Conservation (phyloP, 1,140 invertebrate genomes). For the Trissolcus basalis region DNA sequence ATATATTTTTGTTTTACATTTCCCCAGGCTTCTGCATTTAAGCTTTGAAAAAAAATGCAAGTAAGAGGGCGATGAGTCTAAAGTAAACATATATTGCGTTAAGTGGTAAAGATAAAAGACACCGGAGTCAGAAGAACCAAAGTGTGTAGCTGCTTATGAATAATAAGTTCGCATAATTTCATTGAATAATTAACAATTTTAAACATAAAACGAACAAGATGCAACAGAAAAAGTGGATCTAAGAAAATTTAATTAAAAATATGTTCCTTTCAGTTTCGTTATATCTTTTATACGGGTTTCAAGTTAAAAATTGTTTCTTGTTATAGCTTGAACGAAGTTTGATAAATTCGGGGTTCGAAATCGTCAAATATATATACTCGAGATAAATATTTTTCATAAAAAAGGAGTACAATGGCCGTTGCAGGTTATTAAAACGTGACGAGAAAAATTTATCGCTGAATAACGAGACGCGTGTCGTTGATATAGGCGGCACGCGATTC, state of each 20-base stretch:
- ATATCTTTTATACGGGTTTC: no score
- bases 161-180: not conserved
- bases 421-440: slow-evolving; percentile 62
- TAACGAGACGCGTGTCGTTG: slow-evolving; percentile 66
- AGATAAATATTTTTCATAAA: slow-evolving; percentile 25
- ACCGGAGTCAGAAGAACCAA: slow-evolving; percentile 20
- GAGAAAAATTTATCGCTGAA: slow-evolving; percentile 61
- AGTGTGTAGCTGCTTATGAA: slow-evolving; percentile 10
- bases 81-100: slow-evolving; percentile 40
- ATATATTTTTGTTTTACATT: not conserved
- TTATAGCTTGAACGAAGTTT: no score
- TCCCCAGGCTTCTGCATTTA: slow-evolving; percentile 1
- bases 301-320: no score
- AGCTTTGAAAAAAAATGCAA: slow-evolving; percentile 11
- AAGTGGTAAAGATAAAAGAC: slow-evolving; percentile 41
- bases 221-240: no score
- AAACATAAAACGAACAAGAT: no score
- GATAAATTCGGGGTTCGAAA: no score
- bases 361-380: no score
- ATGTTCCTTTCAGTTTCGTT: no score
- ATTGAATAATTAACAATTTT: no score
- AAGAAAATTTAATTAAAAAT: no score
- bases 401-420: slow-evolving; percentile 21
- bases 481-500: slow-evolving; percentile 59
- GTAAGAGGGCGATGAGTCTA: slow-evolving; percentile 25